A percentile compares a stretch with the other conserved stretches of the same genome.
Evolutionary conservation across 2,888 invertebrate species (phyloP).

Genomic region (Cantharis lateralis): DNA sequence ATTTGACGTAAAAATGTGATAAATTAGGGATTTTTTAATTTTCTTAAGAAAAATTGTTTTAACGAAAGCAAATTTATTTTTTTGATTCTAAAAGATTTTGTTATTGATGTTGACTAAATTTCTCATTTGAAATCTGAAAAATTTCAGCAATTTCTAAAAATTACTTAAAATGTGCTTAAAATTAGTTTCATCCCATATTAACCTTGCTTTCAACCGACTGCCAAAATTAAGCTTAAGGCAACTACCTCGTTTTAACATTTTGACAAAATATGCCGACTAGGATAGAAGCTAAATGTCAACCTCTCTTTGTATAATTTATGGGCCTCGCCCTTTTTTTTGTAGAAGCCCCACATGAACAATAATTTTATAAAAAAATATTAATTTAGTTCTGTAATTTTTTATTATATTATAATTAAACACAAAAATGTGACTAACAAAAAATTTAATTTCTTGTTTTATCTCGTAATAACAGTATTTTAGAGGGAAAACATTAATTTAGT

Average conservation of each 20-base stretch:
- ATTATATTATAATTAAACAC: background rate
- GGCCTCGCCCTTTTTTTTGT: background rate
- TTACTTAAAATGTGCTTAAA: background rate
- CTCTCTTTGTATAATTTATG: background rate
- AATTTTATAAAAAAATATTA: background rate
- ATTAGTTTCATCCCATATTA: background rate
- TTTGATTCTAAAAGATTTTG: background rate
- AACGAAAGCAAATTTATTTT: background rate
- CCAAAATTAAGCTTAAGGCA: background rate
- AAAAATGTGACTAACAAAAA: background rate
- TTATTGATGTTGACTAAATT: no score
- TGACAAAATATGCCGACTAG: background rate
- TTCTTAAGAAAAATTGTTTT: background rate
- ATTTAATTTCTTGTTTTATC: background rate
- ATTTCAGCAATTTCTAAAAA: background rate
- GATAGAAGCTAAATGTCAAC: background rate
- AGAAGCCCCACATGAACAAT: background rate
- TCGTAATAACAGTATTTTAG: background rate
- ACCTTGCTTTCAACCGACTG: background rate
- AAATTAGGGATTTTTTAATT: background rate
- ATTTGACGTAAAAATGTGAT: background rate
- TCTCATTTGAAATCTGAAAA: background rate
- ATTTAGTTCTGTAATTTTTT: background rate
- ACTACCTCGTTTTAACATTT: background rate
- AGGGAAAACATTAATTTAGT: background rate